Base-by-base conservation (phyloP, 2,888 invertebrate genomes). In the Eledona agricola region DNA sequence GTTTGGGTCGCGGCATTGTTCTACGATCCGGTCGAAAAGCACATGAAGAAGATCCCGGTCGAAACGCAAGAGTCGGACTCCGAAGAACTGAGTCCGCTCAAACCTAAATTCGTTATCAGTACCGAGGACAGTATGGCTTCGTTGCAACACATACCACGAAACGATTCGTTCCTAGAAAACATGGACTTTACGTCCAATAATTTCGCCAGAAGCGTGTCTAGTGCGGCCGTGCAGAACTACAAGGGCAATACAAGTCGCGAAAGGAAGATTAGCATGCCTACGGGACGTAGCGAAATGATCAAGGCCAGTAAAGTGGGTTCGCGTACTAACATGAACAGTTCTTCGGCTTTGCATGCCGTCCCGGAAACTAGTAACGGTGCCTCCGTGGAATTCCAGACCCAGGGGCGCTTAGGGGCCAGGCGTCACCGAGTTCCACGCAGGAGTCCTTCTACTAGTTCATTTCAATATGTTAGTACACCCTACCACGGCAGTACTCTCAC, bases 401-500 rank as follows among this genome's bases (percentile, higher is more conserved):
- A 73, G 7, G 60, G 65, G 26, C 61, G 67, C 46, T 38, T 72
- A 12, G 62, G 38, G 32, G 55, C 66, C 5, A 61, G 65, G 52
- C 51, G 60, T 52, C 77, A 77, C 0, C 80, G 60, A 10, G 77
- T 82, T 1, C 86, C 86, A 1, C 83, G 81, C 66, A 81, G 84
- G 0, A 89, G 87, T 15, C 88, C 90, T 0, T 90, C 90, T 0
- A 86, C 87, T 0, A 90, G 90, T 20, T 90, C 90, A 32, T 90
- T 93, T 62, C 87, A 90, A 57, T 93, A 92, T 67, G 84, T 92
- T 71, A 89, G 89, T 31, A 92, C 92, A 0, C 89, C 91, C 0
- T 92, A 90, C 69, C 92, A 92, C 63, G 92, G 92, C 0, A 90
- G 91, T 25, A 90, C 91, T 0, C 65, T 92, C 0, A 89, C 90